Percentiles rank a stretch among this genome's conserved stretches.
Conservation (phyloP, 1,140 invertebrate species). For the Philaenus spumarius region DNA sequence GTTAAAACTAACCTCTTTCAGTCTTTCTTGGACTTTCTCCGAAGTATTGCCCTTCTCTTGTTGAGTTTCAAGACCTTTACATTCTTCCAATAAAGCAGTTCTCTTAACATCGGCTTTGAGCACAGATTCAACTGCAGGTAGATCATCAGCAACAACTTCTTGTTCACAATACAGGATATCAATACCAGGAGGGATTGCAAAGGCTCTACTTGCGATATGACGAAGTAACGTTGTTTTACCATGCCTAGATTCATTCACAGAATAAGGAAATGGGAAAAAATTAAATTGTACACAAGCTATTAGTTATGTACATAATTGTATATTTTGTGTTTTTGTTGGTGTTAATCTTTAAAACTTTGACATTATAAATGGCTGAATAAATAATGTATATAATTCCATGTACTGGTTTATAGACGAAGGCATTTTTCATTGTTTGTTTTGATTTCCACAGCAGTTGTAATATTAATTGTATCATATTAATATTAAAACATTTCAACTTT, state of each 20-base stretch:
- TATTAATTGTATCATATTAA: no score
- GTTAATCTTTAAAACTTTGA: no score
- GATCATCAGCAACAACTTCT: slow-evolving; percentile 92
- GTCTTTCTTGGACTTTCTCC: slow-evolving; percentile 57
- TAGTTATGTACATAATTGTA: no score
- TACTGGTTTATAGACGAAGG: no score
- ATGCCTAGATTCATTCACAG: slow-evolving; percentile 52
- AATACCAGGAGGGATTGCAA: slow-evolving; percentile 93
- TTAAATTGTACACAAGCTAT: no score
- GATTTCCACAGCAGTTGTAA: no score
- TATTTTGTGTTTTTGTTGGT: no score
- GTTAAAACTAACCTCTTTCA: slow-evolving; percentile 85
- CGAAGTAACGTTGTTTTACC: slow-evolving; percentile 98
- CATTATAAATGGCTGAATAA: no score
- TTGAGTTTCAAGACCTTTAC: slow-evolving; percentile 68
- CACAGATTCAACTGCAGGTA: slow-evolving; percentile 86
- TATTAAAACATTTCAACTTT: no score
- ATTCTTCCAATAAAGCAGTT: slow-evolving; percentile 71
- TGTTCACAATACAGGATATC: slow-evolving; percentile 98
- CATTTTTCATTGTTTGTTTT: no score
- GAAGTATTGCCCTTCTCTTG: slow-evolving; percentile 56
- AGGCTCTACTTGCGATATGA: slow-evolving; percentile 81
- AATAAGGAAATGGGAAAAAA: no score
- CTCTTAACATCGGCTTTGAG: slow-evolving; percentile 89
- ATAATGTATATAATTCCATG: no score